Evolutionary conservation across 92 coral and sea anemone genomes (phyloP).

Genomic region (Porites cylindrica): DNA sequence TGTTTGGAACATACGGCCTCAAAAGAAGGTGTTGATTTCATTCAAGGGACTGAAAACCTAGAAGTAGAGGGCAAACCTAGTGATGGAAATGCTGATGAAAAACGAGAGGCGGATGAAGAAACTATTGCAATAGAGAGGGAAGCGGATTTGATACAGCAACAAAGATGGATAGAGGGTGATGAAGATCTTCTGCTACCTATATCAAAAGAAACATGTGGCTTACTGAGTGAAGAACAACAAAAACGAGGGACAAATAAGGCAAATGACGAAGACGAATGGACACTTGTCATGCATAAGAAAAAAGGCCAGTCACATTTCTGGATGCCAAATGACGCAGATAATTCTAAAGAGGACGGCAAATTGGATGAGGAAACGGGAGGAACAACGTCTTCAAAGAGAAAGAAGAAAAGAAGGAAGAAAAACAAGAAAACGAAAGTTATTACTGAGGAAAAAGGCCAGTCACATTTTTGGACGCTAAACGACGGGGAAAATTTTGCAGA

Average conservation of each 20-base stretch:
- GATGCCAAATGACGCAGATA: background rate
- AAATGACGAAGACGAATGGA: background rate
- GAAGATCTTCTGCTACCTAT: slow-evolving; percentile 24
- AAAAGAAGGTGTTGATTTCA: background rate
- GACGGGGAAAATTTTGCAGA: too few relatives aligned
- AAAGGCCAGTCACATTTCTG: background rate
- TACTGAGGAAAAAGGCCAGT: too few relatives aligned
- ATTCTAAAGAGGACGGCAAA: background rate
- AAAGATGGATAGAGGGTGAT: slow-evolving; percentile 52
- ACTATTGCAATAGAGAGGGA: slow-evolving; percentile 51
- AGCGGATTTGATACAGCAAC: slow-evolving; percentile 45
- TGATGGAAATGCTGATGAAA: background rate
- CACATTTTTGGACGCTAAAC: too few relatives aligned
- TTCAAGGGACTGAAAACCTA: background rate
- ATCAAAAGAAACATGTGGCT: background rate
- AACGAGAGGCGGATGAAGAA: background rate
- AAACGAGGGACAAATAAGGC: background rate
- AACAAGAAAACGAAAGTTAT: background rate
- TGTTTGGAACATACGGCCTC: background rate
- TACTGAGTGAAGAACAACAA: background rate
- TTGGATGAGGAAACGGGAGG: background rate
- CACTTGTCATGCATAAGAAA: background rate
- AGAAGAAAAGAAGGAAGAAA: background rate
- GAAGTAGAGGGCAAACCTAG: background rate
- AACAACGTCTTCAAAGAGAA: background rate